Evolutionary conservation across 2,113 vertebrate species (phyloP).

Genomic region (Trogon melanurus): DNA sequence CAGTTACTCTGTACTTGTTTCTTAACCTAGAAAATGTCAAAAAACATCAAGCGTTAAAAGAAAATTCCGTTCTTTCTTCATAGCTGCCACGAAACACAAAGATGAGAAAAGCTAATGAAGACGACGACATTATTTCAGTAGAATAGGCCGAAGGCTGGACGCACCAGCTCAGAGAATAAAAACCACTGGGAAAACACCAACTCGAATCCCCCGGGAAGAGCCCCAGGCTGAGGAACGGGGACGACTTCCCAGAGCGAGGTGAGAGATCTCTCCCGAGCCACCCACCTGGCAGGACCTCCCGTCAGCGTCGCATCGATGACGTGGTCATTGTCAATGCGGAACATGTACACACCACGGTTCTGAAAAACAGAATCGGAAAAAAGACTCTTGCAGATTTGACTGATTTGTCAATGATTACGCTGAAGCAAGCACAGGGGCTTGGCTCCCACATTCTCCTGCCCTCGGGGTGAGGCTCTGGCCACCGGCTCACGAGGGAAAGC

Average conservation of each 20-base stretch:
- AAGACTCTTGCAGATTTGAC: not conserved
- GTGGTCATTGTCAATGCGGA: conserved; percentile 94
- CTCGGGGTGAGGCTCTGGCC: accelerated
- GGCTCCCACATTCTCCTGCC: too few relatives aligned
- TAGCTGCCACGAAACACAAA: not conserved
- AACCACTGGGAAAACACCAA: not conserved
- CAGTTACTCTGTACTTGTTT: not conserved
- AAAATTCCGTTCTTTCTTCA: not conserved
- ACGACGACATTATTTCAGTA: not conserved
- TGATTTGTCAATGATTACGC: accelerated
- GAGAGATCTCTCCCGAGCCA: not conserved
- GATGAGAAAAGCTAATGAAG: not conserved
- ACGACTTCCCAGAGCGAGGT: not conserved
- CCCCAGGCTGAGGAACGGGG: not conserved
- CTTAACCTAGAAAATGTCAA: conserved; percentile 7
- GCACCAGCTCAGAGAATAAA: not conserved
- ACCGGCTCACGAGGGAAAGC: accelerated
- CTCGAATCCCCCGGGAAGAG: not conserved
- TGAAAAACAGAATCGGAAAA: conserved; percentile 47
- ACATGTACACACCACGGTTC: conserved; percentile 99
- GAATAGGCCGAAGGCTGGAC: accelerated
- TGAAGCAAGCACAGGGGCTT: accelerated
- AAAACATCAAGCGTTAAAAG: not conserved
- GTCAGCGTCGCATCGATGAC: conserved; percentile 97
- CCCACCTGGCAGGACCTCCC: conserved; percentile 94